Evolutionary conservation across 2,113 vertebrate genomes (phyloP).

Genomic region (Agelaius tricolor): DNA sequence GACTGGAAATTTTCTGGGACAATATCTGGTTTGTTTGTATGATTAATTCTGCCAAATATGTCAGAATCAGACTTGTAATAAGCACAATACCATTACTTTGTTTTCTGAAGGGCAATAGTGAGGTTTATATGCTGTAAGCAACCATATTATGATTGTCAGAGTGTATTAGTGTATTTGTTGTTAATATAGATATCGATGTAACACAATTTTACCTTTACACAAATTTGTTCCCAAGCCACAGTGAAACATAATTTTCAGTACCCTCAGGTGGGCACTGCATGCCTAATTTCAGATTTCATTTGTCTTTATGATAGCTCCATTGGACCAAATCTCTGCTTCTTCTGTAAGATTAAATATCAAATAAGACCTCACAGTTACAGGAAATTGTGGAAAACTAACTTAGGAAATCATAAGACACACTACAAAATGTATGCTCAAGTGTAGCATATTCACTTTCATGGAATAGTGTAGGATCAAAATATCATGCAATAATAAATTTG

Average conservation of each 20-base stretch:
- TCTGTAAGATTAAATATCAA: conserved; percentile 17
- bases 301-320: background rate
- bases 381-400: background rate
- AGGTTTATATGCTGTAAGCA: background rate
- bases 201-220: background rate
- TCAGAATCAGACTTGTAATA: background rate
- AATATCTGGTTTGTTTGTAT: background rate
- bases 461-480: background rate
- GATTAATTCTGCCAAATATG: background rate
- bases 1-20: background rate
- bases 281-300: background rate
- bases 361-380: background rate
- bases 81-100: background rate
- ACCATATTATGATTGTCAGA: background rate
- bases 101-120: background rate
- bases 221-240: background rate
- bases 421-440: background rate
- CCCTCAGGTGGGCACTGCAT: background rate
- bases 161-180: background rate
- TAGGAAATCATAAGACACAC: background rate
- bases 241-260: background rate
- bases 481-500: background rate
- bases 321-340: background rate
- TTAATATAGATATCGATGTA: background rate
- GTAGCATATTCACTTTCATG: background rate